These are phyloP conservation scores for Eulithis prunata DNA, from an alignment of 2,888 invertebrate species.

Conservation along the genomic window DNA sequence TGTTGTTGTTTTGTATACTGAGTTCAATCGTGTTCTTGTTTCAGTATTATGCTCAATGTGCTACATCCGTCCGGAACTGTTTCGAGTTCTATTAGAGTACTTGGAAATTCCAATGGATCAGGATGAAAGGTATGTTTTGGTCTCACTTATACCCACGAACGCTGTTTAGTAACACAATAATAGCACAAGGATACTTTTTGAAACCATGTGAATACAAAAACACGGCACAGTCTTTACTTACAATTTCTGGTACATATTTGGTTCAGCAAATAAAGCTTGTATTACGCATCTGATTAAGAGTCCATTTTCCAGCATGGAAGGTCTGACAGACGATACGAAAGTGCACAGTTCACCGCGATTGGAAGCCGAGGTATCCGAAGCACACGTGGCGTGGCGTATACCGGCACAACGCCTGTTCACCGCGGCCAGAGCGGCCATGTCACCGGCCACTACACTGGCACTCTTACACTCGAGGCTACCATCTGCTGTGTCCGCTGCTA, in stretches of 20 bases:
- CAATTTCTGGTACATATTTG: too few species aligned
- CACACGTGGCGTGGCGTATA: conserved; percentile 34
- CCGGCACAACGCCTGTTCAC: conserved; percentile 84
- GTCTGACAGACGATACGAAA: conserved; percentile 89
- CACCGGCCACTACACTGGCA: conserved; percentile 89
- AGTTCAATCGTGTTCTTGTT: conserved; percentile 37
- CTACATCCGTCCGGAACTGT: conserved; percentile 91
- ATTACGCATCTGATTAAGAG: background rate
- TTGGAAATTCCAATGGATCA: conserved; percentile 85
- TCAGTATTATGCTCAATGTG: conserved; percentile 92
- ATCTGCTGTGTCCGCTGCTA: conserved; percentile 82
- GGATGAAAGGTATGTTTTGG: conserved; percentile 64
- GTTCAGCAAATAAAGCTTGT: background rate
- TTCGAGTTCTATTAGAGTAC: conserved; percentile 88
- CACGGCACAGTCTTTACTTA: too few species aligned
- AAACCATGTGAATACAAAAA: too few species aligned
- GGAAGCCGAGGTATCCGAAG: conserved; percentile 13
- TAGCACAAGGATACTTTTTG: too few species aligned
- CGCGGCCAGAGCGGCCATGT: conserved; percentile 91
- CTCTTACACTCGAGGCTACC: conserved; percentile 87
- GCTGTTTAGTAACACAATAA: too few species aligned
- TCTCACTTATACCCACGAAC: background rate
- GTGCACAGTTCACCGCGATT: conserved; percentile 55
- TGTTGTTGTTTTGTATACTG: too few species aligned
- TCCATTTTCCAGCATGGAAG: conserved; percentile 71